Conservation (phyloP, 2,797 vertebrate genomes). For the Hapalemur alaotrensis region DNA sequence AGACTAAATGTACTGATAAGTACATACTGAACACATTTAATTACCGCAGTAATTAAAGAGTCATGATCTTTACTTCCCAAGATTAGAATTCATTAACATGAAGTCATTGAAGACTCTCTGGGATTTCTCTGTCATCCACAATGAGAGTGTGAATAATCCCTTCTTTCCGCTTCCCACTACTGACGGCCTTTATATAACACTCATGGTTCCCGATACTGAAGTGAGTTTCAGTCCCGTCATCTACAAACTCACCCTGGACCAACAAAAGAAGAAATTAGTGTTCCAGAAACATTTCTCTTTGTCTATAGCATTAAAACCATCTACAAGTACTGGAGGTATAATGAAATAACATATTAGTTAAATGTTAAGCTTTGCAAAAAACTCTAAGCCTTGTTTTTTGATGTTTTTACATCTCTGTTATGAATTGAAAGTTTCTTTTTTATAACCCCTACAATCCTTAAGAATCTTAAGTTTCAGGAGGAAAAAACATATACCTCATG, state of each 20-base stretch:
- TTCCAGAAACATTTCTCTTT: neutral
- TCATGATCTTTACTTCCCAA: slow-evolving; percentile 68
- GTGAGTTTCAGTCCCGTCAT: slow-evolving; percentile 98
- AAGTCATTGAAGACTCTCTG: slow-evolving; percentile 89
- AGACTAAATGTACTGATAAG: slow-evolving; percentile 76
- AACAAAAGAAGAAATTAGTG: slow-evolving; percentile 27
- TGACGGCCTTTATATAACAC: slow-evolving; percentile 97
- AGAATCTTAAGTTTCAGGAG: neutral
- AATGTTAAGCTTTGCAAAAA: neutral
- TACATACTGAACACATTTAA: slow-evolving; percentile 77
- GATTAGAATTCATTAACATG: slow-evolving; percentile 43
- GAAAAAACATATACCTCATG: too few species aligned
- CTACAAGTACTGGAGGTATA: neutral
- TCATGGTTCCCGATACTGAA: slow-evolving; percentile 92
- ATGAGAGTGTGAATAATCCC: slow-evolving; percentile 96
- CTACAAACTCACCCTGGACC: slow-evolving; percentile 96
- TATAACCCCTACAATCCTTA: neutral
- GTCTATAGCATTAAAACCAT: neutral
- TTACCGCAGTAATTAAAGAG: slow-evolving; percentile 79
- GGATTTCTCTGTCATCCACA: slow-evolving; percentile 92
- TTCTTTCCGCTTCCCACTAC: slow-evolving; percentile 95
- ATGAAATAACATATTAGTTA: neutral
- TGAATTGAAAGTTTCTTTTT: neutral
- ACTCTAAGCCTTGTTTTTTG: neutral
- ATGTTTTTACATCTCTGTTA: neutral